phyloP scores from a whole-genome alignment of 1,140 invertebrate genomes.

The Rhizoglyphus robini region DNA sequence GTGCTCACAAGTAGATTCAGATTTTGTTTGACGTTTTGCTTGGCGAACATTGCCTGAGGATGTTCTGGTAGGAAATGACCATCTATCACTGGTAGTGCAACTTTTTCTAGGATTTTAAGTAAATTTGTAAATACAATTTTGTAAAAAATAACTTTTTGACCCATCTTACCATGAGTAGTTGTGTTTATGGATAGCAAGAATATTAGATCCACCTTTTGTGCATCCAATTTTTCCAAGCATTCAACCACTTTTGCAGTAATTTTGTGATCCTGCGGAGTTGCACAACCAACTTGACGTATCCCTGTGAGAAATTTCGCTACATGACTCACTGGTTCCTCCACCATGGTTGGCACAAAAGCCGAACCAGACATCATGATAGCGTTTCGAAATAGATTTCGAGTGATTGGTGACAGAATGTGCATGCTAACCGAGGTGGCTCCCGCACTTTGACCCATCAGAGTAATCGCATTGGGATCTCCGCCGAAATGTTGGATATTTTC shows the following conservation, averaged over 20 bases:
- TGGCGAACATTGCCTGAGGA: conserved; percentile 56
- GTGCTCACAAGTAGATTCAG: conserved; percentile 72
- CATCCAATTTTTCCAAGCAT: neutral
- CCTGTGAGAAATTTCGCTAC: conserved; percentile 55
- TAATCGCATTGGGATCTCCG: conserved; percentile 83
- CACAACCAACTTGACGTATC: conserved; percentile 71
- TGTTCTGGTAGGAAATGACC: conserved; percentile 75
- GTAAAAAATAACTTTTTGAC: too few species aligned
- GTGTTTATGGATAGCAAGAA: neutral
- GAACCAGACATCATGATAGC: conserved; percentile 47
- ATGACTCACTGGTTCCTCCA: conserved; percentile 63
- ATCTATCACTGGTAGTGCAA: conserved; percentile 59
- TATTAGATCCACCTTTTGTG: neutral
- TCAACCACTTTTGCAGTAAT: neutral
- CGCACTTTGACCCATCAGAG: conserved; percentile 88
- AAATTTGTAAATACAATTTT: too few species aligned
- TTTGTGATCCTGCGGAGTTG: conserved; percentile 29
- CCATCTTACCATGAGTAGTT: neutral
- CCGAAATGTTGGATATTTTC: conserved; percentile 86
- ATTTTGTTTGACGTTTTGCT: conserved; percentile 79
- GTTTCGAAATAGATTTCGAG: conserved; percentile 61
- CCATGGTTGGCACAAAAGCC: conserved; percentile 65
- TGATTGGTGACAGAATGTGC: conserved; percentile 74
- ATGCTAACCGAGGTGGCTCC: conserved; percentile 86
- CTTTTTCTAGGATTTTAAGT: neutral